A percentile compares a stretch with the other conserved stretches of the same genome.
These are phyloP conservation scores for Mycogona germanica DNA, from an alignment of 2,888 invertebrate genomes.

Conservation along the genomic window DNA sequence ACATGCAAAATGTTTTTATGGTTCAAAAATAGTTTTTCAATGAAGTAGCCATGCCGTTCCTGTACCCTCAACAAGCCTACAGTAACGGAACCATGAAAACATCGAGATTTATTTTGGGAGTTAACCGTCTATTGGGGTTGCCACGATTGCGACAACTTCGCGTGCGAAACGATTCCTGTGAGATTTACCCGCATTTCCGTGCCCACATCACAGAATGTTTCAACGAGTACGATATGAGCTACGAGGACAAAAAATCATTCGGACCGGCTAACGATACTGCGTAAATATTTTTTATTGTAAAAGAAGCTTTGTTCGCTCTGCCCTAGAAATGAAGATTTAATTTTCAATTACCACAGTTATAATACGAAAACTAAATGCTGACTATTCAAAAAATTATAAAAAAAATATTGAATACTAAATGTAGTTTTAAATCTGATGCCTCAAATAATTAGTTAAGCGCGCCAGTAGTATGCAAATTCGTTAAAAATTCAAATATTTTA, in stretches of 20 bases:
- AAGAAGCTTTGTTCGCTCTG: not conserved
- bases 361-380: no score
- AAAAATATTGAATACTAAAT: no score
- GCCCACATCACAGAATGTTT: slow-evolving; percentile 49
- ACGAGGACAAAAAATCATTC: slow-evolving; percentile 44
- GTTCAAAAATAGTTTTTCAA: slow-evolving; percentile 35
- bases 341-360: no score
- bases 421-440: no score
- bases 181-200: slow-evolving; percentile 47
- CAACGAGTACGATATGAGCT: slow-evolving; percentile 39
- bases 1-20: no score
- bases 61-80: slow-evolving; percentile 37
- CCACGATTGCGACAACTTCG: slow-evolving; percentile 46
- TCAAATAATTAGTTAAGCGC: no score
- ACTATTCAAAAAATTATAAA: no score
- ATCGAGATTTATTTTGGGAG: slow-evolving; percentile 37
- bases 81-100: slow-evolving; percentile 24
- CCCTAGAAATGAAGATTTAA: not conserved
- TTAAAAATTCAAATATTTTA: no score
- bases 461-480: no score
- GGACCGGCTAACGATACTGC: slow-evolving; percentile 36
- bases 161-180: slow-evolving; percentile 48
- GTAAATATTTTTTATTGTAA: slow-evolving; percentile 33
- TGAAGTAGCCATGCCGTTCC: slow-evolving; percentile 39
- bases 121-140: slow-evolving; percentile 47